Evolutionary conservation across 2,888 invertebrate genomes (phyloP), one percentile per base, ranked within the genome.

Genomic region (Leptothorax acervorum): DNA sequence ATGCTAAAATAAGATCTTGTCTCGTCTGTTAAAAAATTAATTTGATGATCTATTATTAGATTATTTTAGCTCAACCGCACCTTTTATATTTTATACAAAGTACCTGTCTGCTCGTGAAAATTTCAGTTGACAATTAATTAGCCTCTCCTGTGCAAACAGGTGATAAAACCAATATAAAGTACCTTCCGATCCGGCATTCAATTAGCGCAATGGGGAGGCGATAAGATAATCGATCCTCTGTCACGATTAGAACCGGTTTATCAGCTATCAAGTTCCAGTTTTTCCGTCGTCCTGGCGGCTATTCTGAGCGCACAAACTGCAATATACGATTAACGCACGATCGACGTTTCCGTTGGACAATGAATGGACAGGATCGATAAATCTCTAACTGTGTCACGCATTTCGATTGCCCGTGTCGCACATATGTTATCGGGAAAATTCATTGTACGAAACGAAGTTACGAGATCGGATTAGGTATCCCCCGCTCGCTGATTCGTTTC

Each of bases 191-290:
- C 39, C 18, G 12, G 35, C 23, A n/a, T 81, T 73, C 48, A 81
- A 81, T 81, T 81, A 81, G 3, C 18, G 3, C n/a, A 53, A 78
- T 68, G 35, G 28, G 23, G 12, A 76, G 8, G 15, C 18, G 79
- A 74, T 84, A 68, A 79, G 60, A 66, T 74, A 73, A 55, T 84
- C 66, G 73, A 84, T 81, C 12, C 15, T 5, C 12, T 28, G 71
- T 12, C 48, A 60, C 45, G 82, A 73, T 75, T 82, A 70, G 63
- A 83, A 83, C 83, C 79, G 79, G 83, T 79, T 79, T 60, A 70
- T 63, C 70, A 35, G 79, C 81, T 79, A 57, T 48, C 53, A n/a
- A 62, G 79, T 84, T 57, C 53, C 75, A 85, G 70, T 71, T 70
- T 83, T 68, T 68, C 48, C 51, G 23, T 48, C 62, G 45, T 73